These are phyloP conservation scores for Megalopta genalis DNA, from an alignment of 1,140 invertebrate species.

Conservation along the genomic window DNA sequence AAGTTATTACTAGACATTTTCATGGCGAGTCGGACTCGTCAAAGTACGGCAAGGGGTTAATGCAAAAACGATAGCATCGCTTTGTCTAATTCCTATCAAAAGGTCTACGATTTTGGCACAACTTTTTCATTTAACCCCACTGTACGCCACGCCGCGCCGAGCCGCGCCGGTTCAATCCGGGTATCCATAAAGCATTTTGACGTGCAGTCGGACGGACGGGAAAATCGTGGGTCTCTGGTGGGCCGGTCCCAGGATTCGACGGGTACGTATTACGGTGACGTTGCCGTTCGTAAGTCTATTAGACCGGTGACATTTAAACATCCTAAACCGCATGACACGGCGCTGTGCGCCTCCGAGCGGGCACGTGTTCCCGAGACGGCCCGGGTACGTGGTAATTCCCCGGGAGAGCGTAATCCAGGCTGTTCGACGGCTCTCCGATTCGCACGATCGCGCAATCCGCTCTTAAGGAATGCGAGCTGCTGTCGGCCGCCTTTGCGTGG, in stretches of 20 bases:
- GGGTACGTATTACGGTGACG: neutral
- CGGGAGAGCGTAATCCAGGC: conserved; percentile 54
- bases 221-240: neutral
- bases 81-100: no score
- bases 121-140: neutral
- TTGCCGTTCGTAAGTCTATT: conserved; percentile 55
- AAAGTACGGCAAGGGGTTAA: no score
- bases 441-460: conserved; percentile 61
- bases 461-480: conserved; percentile 41
- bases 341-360: conserved; percentile 21
- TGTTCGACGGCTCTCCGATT: conserved; percentile 57
- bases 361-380: conserved; percentile 18
- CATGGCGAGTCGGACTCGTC: no score
- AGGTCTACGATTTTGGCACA: no score
- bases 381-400: conserved; percentile 55
- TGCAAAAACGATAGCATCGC: no score
- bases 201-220: neutral
- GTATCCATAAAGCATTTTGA: neutral
- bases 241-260: neutral
- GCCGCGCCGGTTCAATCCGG: no score
- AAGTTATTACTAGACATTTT: no score
- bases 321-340: conserved; percentile 46
- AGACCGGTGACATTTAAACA: conserved; percentile 63
- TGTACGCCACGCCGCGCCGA: neutral
- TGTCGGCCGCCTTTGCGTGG: neutral